phyloP scores from a whole-genome alignment of 2,113 vertebrate genomes.

The Cephalopholis sonnerati region DNA sequence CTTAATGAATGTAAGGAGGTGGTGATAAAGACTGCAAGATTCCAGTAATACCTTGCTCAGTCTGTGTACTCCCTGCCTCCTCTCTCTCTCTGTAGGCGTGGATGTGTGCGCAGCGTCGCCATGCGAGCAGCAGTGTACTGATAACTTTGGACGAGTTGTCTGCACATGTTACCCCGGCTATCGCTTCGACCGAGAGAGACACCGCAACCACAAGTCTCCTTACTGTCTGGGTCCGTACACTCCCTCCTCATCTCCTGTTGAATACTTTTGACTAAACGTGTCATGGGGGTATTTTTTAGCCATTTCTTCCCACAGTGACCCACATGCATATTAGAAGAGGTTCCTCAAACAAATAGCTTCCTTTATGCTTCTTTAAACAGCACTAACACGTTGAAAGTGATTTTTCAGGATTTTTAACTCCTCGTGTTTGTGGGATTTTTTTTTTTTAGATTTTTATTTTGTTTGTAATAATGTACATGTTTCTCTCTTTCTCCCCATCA shows the following conservation, averaged over 20 bases:
- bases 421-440: not conserved
- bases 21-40: not conserved
- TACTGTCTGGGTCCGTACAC: conserved; percentile 85
- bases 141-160: conserved; percentile 86
- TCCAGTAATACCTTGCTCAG: not conserved
- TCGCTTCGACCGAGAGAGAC: conserved; percentile 84
- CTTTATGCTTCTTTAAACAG: not conserved
- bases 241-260: not conserved
- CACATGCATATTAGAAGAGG: not conserved
- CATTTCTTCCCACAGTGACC: not conserved
- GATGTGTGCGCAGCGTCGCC: conserved; percentile 85
- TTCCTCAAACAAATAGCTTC: not conserved
- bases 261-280: not conserved
- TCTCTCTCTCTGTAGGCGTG: conserved; percentile 68
- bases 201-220: conserved; percentile 81
- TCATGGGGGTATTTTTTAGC: not conserved
- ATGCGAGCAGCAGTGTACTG: conserved; percentile 88
- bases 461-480: not conserved
- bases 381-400: not conserved
- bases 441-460: not conserved
- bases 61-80: not conserved
- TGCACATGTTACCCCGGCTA: conserved; percentile 86
- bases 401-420: not conserved
- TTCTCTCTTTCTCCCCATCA: not conserved
- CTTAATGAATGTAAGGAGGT: not conserved